These are phyloP conservation scores for Accipiter virgatus DNA, from an alignment of 2,113 vertebrate species.

Conservation along the genomic window DNA sequence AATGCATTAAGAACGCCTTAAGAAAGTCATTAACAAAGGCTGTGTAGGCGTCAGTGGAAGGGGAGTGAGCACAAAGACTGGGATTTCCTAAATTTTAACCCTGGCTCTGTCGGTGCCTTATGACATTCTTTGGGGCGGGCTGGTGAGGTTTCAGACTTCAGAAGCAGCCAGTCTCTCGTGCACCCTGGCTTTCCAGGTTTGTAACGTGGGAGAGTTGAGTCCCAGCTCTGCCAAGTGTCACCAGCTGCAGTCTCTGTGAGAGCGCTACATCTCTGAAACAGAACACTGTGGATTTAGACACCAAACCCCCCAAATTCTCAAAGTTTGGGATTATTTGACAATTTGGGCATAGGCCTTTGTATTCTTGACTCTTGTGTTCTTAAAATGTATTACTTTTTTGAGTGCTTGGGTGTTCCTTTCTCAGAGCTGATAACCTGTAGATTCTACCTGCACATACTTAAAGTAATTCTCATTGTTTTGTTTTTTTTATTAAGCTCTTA, in stretches of 20 bases:
- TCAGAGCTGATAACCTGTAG: background rate
- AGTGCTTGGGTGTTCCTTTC: background rate
- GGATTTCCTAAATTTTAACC: background rate
- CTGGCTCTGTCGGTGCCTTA: fast-evolving
- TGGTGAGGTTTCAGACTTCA: background rate
- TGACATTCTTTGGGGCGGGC: background rate
- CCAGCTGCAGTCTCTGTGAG: background rate
- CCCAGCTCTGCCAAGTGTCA: background rate
- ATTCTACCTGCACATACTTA: background rate
- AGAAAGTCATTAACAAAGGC: background rate
- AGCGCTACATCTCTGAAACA: background rate
- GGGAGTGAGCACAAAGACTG: background rate
- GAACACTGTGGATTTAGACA: background rate
- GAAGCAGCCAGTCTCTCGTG: background rate
- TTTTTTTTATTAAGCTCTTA: conserved; percentile 48
- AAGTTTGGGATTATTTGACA: background rate
- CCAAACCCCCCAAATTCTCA: background rate
- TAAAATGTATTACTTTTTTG: background rate
- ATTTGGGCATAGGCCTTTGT: background rate
- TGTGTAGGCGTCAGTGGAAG: fast-evolving
- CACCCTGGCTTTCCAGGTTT: background rate
- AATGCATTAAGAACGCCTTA: background rate
- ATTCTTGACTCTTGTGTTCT: background rate
- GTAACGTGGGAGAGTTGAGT: background rate
- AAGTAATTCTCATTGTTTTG: background rate